These are phyloP conservation scores for Zoanthus sociatus DNA, from an alignment of 92 coral and sea anemone genomes.

Conservation along the genomic window DNA sequence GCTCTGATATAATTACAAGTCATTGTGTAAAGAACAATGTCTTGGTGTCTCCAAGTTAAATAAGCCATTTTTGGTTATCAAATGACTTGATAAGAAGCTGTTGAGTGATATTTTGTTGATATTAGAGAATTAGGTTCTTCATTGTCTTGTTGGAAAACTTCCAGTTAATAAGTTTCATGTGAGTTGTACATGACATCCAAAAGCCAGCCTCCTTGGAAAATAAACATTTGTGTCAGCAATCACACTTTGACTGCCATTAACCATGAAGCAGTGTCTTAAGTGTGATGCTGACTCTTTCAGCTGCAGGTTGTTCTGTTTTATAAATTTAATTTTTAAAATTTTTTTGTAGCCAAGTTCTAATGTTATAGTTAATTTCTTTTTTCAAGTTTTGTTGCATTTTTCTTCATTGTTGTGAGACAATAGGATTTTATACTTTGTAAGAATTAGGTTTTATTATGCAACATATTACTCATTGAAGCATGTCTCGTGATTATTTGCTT, in stretches of 20 bases:
- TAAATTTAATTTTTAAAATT: not conserved
- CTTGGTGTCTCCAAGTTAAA: constrained; percentile 17
- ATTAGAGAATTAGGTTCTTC: not conserved
- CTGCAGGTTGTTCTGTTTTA: constrained; percentile 4
- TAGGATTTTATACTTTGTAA: not conserved
- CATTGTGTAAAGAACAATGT: constrained; percentile 1
- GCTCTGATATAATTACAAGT: not conserved
- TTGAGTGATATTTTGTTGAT: constrained; percentile 7
- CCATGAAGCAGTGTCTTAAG: constrained; percentile 34
- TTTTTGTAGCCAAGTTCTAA: not conserved
- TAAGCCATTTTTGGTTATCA: constrained; percentile 1
- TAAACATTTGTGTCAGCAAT: constrained; percentile 13
- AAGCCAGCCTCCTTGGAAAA: not conserved
- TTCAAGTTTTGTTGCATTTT: not conserved
- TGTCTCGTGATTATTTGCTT: not conserved
- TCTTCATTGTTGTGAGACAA: not conserved
- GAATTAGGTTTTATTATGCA: not conserved
- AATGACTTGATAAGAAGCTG: constrained; percentile 15
- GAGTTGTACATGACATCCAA: constrained; percentile 5
- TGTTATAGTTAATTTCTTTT: not conserved
- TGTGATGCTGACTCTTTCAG: constrained; percentile 20
- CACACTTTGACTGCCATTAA: not conserved
- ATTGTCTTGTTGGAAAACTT: constrained; percentile 13
- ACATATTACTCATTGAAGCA: not conserved
- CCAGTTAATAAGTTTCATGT: constrained; percentile 4